A percentile compares a stretch with the other conserved stretches of the same genome.
Evolutionary conservation across 2,113 vertebrate genomes (phyloP).

Genomic region (Periophthalmus modestus): DNA sequence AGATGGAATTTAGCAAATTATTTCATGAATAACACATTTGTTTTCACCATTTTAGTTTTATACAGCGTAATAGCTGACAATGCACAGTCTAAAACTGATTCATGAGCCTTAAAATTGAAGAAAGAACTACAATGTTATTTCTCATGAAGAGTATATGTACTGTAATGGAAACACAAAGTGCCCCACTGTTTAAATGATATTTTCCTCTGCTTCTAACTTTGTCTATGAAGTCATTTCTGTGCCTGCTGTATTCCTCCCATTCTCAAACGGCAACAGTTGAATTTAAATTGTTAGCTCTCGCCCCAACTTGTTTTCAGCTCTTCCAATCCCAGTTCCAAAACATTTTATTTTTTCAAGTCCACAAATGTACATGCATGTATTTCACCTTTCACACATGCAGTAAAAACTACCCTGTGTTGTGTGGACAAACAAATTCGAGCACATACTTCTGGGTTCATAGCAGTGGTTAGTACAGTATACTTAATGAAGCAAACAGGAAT

Average conservation of each 20-base stretch:
- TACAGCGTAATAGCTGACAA: not conserved
- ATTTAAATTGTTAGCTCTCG: too few species aligned
- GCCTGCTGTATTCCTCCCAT: too few species aligned
- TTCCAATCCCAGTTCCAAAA: too few species aligned
- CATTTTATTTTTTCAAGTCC: too few species aligned
- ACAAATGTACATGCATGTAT: too few species aligned
- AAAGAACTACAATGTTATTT: not conserved
- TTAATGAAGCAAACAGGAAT: not conserved
- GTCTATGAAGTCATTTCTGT: not conserved
- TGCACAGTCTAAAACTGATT: not conserved
- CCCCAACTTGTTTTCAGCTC: too few species aligned
- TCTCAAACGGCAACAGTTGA: too few species aligned
- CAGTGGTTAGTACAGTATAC: not conserved
- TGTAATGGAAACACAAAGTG: not conserved
- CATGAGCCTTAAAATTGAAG: not conserved
- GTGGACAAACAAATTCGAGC: not conserved
- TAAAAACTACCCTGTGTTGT: too few species aligned
- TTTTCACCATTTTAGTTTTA: not conserved
- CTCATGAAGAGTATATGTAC: not conserved
- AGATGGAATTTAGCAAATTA: slow-evolving; percentile 1
- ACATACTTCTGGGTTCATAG: not conserved
- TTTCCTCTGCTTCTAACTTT: not conserved
- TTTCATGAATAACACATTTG: not conserved
- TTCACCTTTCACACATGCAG: too few species aligned
- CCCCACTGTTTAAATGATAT: not conserved